phyloP scores from a whole-genome alignment of 1,140 invertebrate species.

The Drosophila tristis region DNA sequence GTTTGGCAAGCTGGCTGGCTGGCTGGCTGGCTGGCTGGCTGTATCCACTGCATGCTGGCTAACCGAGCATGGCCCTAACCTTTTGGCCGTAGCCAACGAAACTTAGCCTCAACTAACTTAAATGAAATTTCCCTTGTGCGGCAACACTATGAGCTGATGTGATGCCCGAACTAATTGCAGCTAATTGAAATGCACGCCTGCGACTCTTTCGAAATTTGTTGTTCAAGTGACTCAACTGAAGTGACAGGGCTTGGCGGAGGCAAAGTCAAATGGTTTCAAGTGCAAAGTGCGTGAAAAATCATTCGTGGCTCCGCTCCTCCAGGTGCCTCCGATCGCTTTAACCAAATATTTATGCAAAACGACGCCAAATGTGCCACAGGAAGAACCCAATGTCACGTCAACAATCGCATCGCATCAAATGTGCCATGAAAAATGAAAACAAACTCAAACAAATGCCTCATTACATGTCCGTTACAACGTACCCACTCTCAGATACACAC shows the following conservation, averaged over 20 bases:
- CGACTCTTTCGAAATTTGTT: slow-evolving; percentile 36
- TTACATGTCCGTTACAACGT: slow-evolving; percentile 28
- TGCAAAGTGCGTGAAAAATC: slow-evolving; percentile 73
- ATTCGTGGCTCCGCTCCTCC: slow-evolving; percentile 11
- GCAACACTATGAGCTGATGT: slow-evolving; percentile 13
- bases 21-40: not conserved
- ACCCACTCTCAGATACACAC: slow-evolving; percentile 1
- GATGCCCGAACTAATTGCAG: slow-evolving; percentile 62
- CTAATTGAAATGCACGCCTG: slow-evolving; percentile 69
- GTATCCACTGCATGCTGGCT: not conserved
- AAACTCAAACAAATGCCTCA: slow-evolving; percentile 59
- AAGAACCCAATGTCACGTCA: slow-evolving; percentile 75
- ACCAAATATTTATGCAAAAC: slow-evolving; percentile 73
- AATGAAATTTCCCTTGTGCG: slow-evolving; percentile 37
- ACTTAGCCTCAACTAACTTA: slow-evolving; percentile 21
- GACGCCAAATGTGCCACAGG: slow-evolving; percentile 60
- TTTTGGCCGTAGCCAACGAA: slow-evolving; percentile 28
- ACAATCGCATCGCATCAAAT: slow-evolving; percentile 35
- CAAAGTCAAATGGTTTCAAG: slow-evolving; percentile 35
- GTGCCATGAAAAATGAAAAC: slow-evolving; percentile 55
- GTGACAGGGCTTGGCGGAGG: too few species aligned
- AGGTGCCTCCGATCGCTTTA: slow-evolving; percentile 51
- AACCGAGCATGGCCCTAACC: slow-evolving; percentile 23
- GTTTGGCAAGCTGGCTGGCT: not conserved
- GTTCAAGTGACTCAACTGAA: too few species aligned